Base-by-base conservation (phyloP, 1,140 invertebrate genomes). In the Spodoptera litura region DNA sequence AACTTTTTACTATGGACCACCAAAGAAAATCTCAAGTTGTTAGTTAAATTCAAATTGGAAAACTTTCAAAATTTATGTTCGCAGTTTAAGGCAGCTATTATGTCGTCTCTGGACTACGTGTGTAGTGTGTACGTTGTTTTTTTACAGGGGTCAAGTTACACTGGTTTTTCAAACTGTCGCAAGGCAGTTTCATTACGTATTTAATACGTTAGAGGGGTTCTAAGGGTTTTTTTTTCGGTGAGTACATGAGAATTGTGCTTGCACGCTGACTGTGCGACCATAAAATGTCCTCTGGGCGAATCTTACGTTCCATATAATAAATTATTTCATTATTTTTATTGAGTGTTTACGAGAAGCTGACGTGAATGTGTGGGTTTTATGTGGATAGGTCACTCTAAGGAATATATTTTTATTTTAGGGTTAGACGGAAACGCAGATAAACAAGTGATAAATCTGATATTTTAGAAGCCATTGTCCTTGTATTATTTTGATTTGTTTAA, bases 1-100 rank as follows among this genome's bases (percentile, higher is more conserved):
- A 84, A 84, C 70, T 82, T 85, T 85, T 89, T 88, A 89, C 85
- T 85, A 83, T 83, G 79, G 38, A 44, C 38, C 83, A 82, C 73
- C 79, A 80, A 84, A 88, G 87, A 90, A 88, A 89, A 91, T 87
- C 87, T 87, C 79, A 88, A 88, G 88, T 89, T 91, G 89, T 91
- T 90, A 89, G 89, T 91, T 88, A 92, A 90, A 91, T 91, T 91
- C 85, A 92, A 92, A 91, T 91, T 91, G 88, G 87, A 85, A 88
- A 92, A 92, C 85, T 91, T 92, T 84, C 83, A 78, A 85, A 91
- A 92, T 92, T 91, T 91, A 92, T 91, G 89, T 86, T 83, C 83
- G 85, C 87, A 90, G 86, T 91, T 92, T 88, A 88, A 91, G 88
- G 78, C 86, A 83, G 73, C 89, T 85, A 90, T 92, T 91, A 90